phyloP scores from a whole-genome alignment of 53 echinoderm and acorn worm species.

The Antedon mediterranea region DNA sequence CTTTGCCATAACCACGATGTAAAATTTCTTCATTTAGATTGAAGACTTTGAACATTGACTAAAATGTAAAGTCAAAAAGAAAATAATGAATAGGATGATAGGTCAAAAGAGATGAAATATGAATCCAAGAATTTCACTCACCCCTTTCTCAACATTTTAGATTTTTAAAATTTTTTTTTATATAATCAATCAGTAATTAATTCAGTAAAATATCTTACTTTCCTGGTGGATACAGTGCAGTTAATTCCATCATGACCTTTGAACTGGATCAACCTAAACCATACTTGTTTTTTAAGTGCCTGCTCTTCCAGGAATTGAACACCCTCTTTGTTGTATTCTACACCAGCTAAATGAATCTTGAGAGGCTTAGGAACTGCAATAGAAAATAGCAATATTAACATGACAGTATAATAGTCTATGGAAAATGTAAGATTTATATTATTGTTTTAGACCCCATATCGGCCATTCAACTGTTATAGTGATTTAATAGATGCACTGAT shows the following conservation, averaged over 20 bases:
- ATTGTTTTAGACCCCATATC: no score
- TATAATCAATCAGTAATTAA: no score
- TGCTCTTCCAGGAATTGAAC: neutral
- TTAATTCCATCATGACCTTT: slow-evolving; percentile 12
- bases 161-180: no score
- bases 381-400: neutral
- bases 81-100: no score
- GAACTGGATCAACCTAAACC: slow-evolving; percentile 17
- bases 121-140: no score
- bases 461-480: no score
- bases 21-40: slow-evolving; percentile 7
- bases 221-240: slow-evolving; percentile 18
- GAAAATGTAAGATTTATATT: no score
- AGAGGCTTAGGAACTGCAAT: neutral
- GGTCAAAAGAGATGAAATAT: no score
- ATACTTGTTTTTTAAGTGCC: slow-evolving; percentile 2
- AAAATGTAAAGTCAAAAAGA: neutral
- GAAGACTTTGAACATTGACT: neutral
- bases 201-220: slow-evolving; percentile 14
- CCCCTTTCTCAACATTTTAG: no score
- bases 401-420: no score
- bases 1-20: neutral
- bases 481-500: no score
- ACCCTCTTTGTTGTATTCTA: neutral
- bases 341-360: neutral